Base-by-base conservation (phyloP, 2,888 invertebrate species). In the Agapostemon virescens region DNA sequence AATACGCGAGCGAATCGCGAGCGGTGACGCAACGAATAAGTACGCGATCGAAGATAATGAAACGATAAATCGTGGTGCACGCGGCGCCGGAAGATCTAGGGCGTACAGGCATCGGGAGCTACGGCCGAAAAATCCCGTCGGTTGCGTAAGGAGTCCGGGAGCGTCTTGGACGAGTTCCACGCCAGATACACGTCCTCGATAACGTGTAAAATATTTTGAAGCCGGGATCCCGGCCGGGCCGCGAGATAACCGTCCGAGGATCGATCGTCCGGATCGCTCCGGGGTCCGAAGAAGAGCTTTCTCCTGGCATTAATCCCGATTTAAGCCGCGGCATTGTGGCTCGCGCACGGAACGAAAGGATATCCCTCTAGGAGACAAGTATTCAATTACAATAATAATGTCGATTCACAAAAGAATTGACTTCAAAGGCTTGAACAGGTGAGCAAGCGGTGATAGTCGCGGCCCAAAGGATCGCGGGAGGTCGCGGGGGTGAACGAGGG, bases 311-410 rank as follows among this genome's bases (percentile, higher is more conserved):
- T 79, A 79, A 75, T 79, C 84, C 79, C 80, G 82, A 85, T 85
- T 85, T 85, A 82, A 82, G 72, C 67, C 52, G 61, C 58, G 42
- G 69, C 79, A 79, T 86, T 79, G 79, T 79, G 49, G 81, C 79
- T 77, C 79, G 77, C 33, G 42, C 69, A 70, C 68, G 75, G 78
- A 82, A 81, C 84, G 74, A 85, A 86, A 86, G 79, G 84, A 81
- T 85, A 79, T 86, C 84, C 83, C 76, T 86, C 73, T 74, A 79
- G 83, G 86, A 89, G 87, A 88, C 88, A 89, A 90, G 86, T 89
- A 90, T 90, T 90, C 87, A 90, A 90, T 90, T 88, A 90, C 85
- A 85, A 89, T 89, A 88, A 88, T 90, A 89, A 90, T 84, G 84
- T 87, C 87, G 85, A 87, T 86, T 85, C 86, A 89, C 88, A 89